Conservation (phyloP, 1,140 invertebrate species). For the Zaprionus capensis region DNA sequence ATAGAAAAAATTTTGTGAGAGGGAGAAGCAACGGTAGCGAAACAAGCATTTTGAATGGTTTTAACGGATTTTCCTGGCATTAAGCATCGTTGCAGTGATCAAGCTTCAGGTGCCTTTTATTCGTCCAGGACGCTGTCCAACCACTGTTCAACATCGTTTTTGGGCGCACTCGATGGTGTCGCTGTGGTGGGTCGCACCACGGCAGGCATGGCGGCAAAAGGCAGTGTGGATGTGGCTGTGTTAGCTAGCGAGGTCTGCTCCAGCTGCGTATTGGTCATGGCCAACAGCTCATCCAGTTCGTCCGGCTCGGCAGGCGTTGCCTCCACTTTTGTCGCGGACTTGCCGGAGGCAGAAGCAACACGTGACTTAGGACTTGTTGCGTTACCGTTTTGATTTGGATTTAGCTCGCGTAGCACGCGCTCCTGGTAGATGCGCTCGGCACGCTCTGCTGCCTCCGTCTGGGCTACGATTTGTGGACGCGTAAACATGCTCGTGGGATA, state of each 20-base stretch:
- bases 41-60: neutral
- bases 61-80: neutral
- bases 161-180: constrained; percentile 54
- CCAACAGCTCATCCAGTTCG: constrained; percentile 75
- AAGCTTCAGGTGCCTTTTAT: constrained; percentile 15
- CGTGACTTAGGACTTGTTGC: constrained; percentile 32
- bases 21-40: neutral
- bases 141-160: constrained; percentile 81
- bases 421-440: constrained; percentile 71
- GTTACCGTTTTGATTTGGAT: constrained; percentile 32
- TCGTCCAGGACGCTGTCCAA: constrained; percentile 78
- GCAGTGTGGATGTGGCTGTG: constrained; percentile 19
- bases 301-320: constrained; percentile 35
- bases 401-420: constrained; percentile 50
- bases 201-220: constrained; percentile 34
- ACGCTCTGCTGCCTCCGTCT: constrained; percentile 68
- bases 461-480: constrained; percentile 55
- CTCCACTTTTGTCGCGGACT: constrained; percentile 24
- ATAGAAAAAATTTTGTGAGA: neutral
- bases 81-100: neutral
- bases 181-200: constrained; percentile 38
- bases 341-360: constrained; percentile 38
- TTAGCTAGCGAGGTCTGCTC: constrained; percentile 11
- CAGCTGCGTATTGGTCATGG: constrained; percentile 55
- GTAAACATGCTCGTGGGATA: constrained; percentile 68